Evolutionary conservation across 2,888 invertebrate species (phyloP), one percentile per base, ranked within the genome.

Genomic region (Melolontha melolontha): DNA sequence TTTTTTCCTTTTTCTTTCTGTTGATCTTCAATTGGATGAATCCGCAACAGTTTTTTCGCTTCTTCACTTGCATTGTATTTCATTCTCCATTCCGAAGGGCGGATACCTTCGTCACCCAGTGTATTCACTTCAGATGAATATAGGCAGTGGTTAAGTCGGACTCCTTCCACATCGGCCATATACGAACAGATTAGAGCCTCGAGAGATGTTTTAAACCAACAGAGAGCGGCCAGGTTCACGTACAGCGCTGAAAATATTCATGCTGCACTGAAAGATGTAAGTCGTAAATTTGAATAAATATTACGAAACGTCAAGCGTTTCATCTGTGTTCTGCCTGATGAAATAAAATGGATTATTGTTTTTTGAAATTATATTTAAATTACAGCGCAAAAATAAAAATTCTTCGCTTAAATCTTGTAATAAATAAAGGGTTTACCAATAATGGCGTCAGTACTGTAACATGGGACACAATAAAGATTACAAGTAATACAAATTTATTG

Each of bases 171-270:
- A 68, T 95, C 95, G 72, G 96, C 96, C 47, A 92, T 96, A 75
- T 96, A 96, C 82, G 96, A 96, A 81, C 91, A 94, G 78, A 92
- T 96, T 81, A 89, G 95, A 72, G 92, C 94, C 68, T 91, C 93
- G 51, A 87, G 94, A 70, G 93, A 93, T 74, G 85, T 89, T 70
- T 84, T 89, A 59, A 88, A 88, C 75, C 89, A 89, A 76, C 90
- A 90, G 75, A 87, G 91, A 73, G 89, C 91, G 27, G 91, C 92
- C 72, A 86, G 92, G 75, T 92, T 93, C 79, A 93, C 92, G 16
- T 96, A 94, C 85, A 96, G 96, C 77, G 96, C 96, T 40, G 96
- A 96, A 84, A 96, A 96, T 80, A 92, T 95, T 76, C 93, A 93
- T 73, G 93, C 93, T 75, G 93, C 93, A 55, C 87, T 91, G 50